Evolutionary conservation across 2,797 vertebrate species (phyloP).

Genomic region (Aselliscus stoliczkanus): DNA sequence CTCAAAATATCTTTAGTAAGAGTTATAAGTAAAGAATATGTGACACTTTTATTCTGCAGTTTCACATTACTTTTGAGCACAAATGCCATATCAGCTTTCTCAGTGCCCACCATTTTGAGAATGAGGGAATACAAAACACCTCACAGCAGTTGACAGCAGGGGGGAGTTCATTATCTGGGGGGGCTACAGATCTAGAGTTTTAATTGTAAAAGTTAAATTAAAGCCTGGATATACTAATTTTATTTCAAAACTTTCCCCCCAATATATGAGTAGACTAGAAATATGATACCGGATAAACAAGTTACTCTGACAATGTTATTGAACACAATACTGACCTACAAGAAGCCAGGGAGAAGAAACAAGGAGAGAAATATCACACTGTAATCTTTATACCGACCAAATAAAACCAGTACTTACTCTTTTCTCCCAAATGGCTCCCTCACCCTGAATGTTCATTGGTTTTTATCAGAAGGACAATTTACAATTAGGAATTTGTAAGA

Average conservation of each 20-base stretch:
- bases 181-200: background rate
- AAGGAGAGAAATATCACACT: background rate
- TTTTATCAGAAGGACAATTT: background rate
- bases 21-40: background rate
- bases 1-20: constrained; percentile 3
- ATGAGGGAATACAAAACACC: background rate
- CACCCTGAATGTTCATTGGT: background rate
- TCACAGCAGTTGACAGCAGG: background rate
- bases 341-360: background rate
- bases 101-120: background rate
- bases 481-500: background rate
- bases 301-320: background rate
- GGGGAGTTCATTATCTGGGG: background rate
- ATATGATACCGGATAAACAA: background rate
- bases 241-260: background rate
- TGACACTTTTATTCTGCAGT: background rate
- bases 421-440: background rate
- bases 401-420: background rate
- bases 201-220: background rate
- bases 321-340: background rate
- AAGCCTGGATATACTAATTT: background rate
- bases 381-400: background rate
- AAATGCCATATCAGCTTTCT: no score
- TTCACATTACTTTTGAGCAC: background rate
- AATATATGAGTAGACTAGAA: background rate